A percentile compares a stretch with the other conserved stretches of the same genome.
Conservation (phyloP, 2,113 vertebrate genomes). For the Rhea americana region DNA sequence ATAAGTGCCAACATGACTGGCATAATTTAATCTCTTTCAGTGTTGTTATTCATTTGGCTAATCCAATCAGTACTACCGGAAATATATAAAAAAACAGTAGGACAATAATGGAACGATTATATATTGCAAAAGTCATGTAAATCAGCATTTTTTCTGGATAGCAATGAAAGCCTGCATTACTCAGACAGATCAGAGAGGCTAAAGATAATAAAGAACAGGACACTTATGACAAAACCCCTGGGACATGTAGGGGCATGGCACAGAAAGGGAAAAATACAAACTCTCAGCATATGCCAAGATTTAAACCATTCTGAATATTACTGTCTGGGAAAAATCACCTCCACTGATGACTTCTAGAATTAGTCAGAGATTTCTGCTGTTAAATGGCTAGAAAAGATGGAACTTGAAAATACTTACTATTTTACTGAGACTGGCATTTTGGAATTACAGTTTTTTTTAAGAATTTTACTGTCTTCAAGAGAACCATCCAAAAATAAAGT, state of each 20-base stretch:
- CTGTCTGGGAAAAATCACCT: background rate
- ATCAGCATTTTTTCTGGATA: background rate
- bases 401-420: background rate
- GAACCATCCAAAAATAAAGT: background rate
- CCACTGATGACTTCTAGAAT: background rate
- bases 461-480: background rate
- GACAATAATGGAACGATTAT: background rate
- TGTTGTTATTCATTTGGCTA: background rate
- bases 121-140: background rate
- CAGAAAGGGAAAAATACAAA: conserved; percentile 25
- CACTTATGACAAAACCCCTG: background rate
- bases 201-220: background rate
- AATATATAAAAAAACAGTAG: background rate
- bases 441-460: conserved; percentile 2
- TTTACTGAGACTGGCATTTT: background rate
- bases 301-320: conserved; percentile 16
- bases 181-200: background rate
- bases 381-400: conserved; percentile 1
- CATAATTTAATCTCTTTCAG: conserved; percentile 15
- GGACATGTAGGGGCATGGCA: background rate
- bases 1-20: background rate
- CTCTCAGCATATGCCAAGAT: background rate
- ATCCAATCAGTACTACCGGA: background rate
- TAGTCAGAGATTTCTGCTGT: background rate
- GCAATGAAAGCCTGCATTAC: background rate